These are phyloP conservation scores for Heliangelus exortis DNA, from an alignment of 2,797 vertebrate genomes.

Conservation along the genomic window DNA sequence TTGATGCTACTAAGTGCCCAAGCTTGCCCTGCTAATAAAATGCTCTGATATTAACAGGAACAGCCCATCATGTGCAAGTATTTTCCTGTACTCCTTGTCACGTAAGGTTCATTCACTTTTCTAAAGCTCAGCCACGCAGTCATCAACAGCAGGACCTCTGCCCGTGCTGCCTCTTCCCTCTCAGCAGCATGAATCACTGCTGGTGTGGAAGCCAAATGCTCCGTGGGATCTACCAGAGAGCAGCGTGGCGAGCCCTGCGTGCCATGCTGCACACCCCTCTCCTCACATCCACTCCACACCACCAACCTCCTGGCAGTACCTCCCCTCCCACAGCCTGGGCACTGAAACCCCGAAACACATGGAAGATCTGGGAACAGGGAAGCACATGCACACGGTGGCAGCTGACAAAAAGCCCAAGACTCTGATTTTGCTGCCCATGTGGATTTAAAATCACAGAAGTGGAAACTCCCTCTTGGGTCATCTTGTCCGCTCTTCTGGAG, in stretches of 20 bases:
- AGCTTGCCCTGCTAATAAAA: neutral
- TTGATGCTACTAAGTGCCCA: neutral
- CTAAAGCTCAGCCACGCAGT: neutral
- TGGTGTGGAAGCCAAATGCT: neutral
- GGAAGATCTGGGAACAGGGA: neutral
- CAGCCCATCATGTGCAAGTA: neutral
- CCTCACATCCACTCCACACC: neutral
- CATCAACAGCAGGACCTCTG: neutral
- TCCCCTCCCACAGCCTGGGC: neutral
- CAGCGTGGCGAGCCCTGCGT: rapidly evolving
- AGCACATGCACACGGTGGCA: neutral
- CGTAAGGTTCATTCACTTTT: neutral
- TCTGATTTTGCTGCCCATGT: neutral
- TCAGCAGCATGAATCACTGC: neutral
- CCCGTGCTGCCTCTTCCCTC: neutral
- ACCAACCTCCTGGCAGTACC: neutral
- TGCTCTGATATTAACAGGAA: neutral
- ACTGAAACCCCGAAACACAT: neutral
- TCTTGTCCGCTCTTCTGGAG: neutral
- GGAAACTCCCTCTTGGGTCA: neutral
- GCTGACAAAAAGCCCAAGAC: neutral
- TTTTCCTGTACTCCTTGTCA: neutral
- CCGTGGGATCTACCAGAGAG: rapidly evolving
- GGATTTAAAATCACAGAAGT: neutral
- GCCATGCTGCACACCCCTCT: rapidly evolving